A percentile compares a stretch with the other conserved stretches of the same genome.
These are phyloP conservation scores for Leptogaster cylindrica DNA, from an alignment of 2,888 invertebrate species.

Conservation along the genomic window DNA sequence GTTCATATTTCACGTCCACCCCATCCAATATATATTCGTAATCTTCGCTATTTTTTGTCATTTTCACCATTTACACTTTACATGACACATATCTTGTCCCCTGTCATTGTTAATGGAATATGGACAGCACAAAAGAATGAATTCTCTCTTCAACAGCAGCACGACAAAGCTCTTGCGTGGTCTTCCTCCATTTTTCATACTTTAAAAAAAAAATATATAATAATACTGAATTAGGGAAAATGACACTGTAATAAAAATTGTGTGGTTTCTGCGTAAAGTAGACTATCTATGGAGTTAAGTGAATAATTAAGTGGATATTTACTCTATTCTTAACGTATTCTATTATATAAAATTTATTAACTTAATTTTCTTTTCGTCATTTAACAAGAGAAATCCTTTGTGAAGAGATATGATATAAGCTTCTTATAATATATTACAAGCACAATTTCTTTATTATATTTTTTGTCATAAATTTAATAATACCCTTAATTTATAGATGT, in stretches of 20 bases:
- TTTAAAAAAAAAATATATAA: constrained; percentile 6
- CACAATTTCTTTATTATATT: too few species aligned
- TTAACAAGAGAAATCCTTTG: too few species aligned
- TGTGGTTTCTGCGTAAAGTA: constrained; percentile 7
- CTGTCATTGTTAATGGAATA: constrained; percentile 15
- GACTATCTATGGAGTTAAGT: background rate
- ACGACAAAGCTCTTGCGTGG: background rate
- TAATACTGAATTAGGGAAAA: constrained; percentile 15
- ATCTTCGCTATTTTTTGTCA: constrained; percentile 18
- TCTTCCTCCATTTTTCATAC: constrained; percentile 7
- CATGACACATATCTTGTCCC: constrained; percentile 26
- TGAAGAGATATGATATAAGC: too few species aligned
- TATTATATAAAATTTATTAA: too few species aligned
- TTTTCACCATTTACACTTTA: background rate
- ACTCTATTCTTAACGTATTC: too few species aligned
- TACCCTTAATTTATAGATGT: too few species aligned
- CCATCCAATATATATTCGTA: constrained; percentile 16
- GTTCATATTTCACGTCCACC: constrained; percentile 21
- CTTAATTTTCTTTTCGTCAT: too few species aligned
- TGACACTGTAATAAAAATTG: constrained; percentile 3
- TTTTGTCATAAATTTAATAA: too few species aligned
- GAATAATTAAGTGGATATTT: too few species aligned
- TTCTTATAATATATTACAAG: too few species aligned
- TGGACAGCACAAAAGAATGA: constrained; percentile 10
- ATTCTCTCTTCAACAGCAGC: background rate